A percentile compares a stretch with the other conserved stretches of the same genome.
Conservation (phyloP, 2,113 vertebrate species). For the Caranx melampygus region DNA sequence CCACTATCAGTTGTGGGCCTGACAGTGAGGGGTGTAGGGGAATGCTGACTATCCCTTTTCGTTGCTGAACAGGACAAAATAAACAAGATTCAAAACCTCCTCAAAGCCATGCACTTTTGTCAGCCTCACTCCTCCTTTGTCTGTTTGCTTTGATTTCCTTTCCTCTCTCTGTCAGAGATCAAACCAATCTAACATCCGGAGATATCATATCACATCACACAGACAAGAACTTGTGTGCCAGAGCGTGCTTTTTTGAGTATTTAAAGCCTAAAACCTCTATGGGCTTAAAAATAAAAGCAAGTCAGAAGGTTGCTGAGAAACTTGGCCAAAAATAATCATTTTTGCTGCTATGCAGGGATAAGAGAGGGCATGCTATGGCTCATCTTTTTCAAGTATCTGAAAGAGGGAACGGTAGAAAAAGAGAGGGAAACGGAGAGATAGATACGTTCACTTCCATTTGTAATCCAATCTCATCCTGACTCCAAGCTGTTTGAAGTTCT, state of each 20-base stretch:
- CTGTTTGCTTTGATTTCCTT: background rate
- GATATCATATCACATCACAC: conserved; percentile 4
- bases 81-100: conserved; percentile 62
- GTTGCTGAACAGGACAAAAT: conserved; percentile 74
- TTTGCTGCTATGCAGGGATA: conserved; percentile 53
- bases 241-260: conserved; percentile 50
- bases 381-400: conserved; percentile 64
- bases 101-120: conserved; percentile 36
- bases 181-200: conserved; percentile 32
- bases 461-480: conserved; percentile 82
- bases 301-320: conserved; percentile 56
- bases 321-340: conserved; percentile 70
- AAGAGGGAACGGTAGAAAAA: background rate
- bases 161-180: conserved; percentile 41
- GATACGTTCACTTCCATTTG: conserved; percentile 69
- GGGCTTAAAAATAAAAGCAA: conserved; percentile 46
- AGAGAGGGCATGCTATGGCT: conserved; percentile 46
- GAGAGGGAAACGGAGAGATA: conserved; percentile 39
- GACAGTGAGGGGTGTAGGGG: conserved; percentile 37
- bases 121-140: conserved; percentile 10
- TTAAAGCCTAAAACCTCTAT: conserved; percentile 41
- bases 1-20: conserved; percentile 53
- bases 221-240: conserved; percentile 6
- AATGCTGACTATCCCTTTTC: conserved; percentile 78
- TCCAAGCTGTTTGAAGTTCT: conserved; percentile 85